phyloP scores from a whole-genome alignment of 1,140 invertebrate species.

The Bradynema listronoti region DNA sequence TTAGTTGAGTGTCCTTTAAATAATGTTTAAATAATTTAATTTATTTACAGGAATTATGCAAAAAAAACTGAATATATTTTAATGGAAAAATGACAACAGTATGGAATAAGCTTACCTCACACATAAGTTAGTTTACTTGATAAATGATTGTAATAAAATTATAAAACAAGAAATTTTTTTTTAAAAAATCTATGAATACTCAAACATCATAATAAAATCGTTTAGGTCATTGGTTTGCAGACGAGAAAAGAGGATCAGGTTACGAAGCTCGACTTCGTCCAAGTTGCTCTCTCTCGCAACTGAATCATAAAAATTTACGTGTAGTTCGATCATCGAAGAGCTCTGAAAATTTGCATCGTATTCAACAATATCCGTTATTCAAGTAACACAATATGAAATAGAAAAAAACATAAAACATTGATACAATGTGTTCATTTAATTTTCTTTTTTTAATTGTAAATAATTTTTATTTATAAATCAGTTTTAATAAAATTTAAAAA shows the following conservation, averaged over 20 bases:
- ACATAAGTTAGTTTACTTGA: too few relatives aligned
- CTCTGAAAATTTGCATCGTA: slow-evolving; percentile 48
- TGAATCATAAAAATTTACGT: slow-evolving; percentile 49
- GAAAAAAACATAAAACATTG: background rate
- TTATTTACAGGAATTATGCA: too few relatives aligned
- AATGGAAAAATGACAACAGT: too few relatives aligned
- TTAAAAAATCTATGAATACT: too few relatives aligned
- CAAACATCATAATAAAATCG: too few relatives aligned
- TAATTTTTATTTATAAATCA: background rate
- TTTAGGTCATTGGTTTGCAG: slow-evolving; percentile 36
- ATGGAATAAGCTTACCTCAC: too few relatives aligned
- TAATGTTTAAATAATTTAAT: too few relatives aligned
- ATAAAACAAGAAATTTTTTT: too few relatives aligned
- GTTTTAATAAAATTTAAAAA: background rate
- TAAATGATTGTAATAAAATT: too few relatives aligned
- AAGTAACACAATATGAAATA: background rate
- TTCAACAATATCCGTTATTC: slow-evolving; percentile 9
- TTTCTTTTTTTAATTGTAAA: background rate
- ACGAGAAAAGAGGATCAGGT: slow-evolving; percentile 17
- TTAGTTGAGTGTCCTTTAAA: too few relatives aligned
- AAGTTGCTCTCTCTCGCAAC: slow-evolving; percentile 46
- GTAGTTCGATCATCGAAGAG: slow-evolving; percentile 51
- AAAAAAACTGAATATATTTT: too few relatives aligned
- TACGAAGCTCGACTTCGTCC: slow-evolving; percentile 31
- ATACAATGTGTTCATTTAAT: background rate